These are phyloP conservation scores for Syrista parreyssii DNA, from an alignment of 2,888 invertebrate genomes.

Conservation along the genomic window DNA sequence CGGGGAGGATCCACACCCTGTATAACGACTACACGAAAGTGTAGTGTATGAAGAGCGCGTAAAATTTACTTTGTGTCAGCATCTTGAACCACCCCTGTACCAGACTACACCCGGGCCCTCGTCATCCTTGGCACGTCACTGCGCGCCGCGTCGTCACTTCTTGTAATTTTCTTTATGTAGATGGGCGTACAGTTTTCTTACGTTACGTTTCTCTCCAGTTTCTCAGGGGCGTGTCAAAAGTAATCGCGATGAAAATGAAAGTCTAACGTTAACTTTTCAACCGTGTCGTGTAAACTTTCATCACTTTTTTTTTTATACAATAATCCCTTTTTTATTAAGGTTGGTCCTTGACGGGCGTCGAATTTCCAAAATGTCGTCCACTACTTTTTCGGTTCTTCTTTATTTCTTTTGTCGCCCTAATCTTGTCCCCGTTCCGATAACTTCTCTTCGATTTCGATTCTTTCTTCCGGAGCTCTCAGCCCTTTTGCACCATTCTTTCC, in stretches of 20 bases:
- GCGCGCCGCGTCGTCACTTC: slow-evolving; percentile 36
- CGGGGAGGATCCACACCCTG: slow-evolving; percentile 46
- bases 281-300: not conserved
- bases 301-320: not conserved
- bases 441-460: slow-evolving; percentile 11
- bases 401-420: not conserved
- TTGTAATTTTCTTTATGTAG: not conserved
- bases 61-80: slow-evolving; percentile 63
- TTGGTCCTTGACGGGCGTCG: not conserved
- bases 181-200: not conserved
- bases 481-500: slow-evolving; percentile 2
- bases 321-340: not conserved
- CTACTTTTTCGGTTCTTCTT: not conserved
- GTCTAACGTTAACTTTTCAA: not conserved
- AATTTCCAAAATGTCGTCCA: not conserved
- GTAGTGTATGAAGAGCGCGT: slow-evolving; percentile 63
- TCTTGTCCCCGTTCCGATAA: not conserved
- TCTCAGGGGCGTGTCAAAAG: not conserved
- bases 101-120: slow-evolving; percentile 36
- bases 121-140: slow-evolving; percentile 30
- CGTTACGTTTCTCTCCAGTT: not conserved
- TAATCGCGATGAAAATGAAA: not conserved
- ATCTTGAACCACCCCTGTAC: slow-evolving; percentile 40
- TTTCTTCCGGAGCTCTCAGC: slow-evolving; percentile 6
- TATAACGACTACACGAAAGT: slow-evolving; percentile 61